Percentiles rank a stretch among this genome's conserved stretches.
phyloP scores from a whole-genome alignment of 2,113 vertebrate genomes.

The Coptodon rendalli region DNA sequence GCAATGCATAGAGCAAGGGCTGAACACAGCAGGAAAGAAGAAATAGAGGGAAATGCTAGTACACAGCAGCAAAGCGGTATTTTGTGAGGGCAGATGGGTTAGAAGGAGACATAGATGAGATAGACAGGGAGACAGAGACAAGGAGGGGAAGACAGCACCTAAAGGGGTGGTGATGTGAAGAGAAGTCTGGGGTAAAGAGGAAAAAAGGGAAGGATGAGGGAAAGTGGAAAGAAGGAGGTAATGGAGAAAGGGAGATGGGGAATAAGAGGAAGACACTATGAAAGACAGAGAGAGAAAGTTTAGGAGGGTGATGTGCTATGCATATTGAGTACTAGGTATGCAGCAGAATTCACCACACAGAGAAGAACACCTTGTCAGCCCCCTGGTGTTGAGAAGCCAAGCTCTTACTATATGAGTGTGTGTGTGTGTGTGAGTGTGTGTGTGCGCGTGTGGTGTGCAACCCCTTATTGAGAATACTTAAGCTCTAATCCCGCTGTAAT shows the following conservation, averaged over 20 bases:
- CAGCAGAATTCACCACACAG: constrained; percentile 31
- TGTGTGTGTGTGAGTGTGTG: background rate
- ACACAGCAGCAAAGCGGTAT: background rate
- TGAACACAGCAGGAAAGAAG: background rate
- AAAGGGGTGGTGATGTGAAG: background rate
- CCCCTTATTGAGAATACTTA: background rate
- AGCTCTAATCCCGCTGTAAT: constrained; percentile 35
- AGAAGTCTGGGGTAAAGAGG: background rate
- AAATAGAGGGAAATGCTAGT: background rate
- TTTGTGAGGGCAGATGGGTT: background rate
- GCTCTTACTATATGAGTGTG: background rate
- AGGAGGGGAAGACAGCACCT: background rate
- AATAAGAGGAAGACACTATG: constrained; percentile 1
- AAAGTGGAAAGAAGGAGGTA: background rate
- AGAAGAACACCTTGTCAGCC: constrained; percentile 41
- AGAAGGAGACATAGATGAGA: background rate
- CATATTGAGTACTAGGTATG: constrained; percentile 49
- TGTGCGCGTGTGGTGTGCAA: background rate
- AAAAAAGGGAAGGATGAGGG: background rate
- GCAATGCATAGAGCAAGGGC: background rate
- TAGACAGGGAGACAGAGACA: background rate
- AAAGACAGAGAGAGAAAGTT: constrained; percentile 22
- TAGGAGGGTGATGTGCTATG: constrained; percentile 33
- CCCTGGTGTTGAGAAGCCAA: constrained; percentile 17
- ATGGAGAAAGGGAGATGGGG: background rate